phyloP scores from a whole-genome alignment of 2,113 vertebrate genomes.

The Syngnathus scovelli region DNA sequence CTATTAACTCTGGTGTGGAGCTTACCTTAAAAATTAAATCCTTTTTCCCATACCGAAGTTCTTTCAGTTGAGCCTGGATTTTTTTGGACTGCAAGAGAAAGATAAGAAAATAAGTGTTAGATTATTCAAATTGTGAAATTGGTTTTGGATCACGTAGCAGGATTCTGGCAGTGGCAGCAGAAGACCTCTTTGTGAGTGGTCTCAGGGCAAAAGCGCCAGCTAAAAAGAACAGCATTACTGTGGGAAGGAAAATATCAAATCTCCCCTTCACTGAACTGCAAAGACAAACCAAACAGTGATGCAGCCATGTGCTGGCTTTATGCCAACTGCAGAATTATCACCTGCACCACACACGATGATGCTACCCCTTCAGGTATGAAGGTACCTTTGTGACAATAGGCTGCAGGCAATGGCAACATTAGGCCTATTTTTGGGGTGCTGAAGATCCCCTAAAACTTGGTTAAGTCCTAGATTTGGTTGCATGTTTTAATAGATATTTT shows the following conservation, averaged over 20 bases:
- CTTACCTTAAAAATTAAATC: slow-evolving; percentile 99
- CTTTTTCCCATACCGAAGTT: slow-evolving; percentile 96
- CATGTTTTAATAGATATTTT: too few species aligned
- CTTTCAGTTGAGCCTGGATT: slow-evolving; percentile 97
- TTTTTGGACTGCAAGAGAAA: slow-evolving; percentile 89
- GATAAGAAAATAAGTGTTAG: slow-evolving; percentile 68
- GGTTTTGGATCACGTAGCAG: slow-evolving; percentile 73
- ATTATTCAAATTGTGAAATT: slow-evolving; percentile 72
- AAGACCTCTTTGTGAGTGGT: slow-evolving; percentile 61
- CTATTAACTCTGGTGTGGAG: slow-evolving; percentile 44
- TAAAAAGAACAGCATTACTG: slow-evolving; percentile 56
- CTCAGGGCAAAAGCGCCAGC: slow-evolving; percentile 59
- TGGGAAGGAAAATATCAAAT: slow-evolving; percentile 65
- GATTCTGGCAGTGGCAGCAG: slow-evolving; percentile 60
- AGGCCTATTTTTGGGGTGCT: too few species aligned
- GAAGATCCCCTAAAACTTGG: too few species aligned
- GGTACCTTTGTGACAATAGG: slow-evolving; percentile 19
- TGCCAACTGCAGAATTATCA: slow-evolving; percentile 51
- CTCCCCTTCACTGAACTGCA: slow-evolving; percentile 63
- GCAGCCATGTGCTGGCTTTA: slow-evolving; percentile 54
- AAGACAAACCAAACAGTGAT: slow-evolving; percentile 54
- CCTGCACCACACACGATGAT: slow-evolving; percentile 12
- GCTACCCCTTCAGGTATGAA: slow-evolving; percentile 8
- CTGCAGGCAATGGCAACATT: slow-evolving; percentile 2
- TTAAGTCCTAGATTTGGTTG: too few species aligned